Evolutionary conservation across 2,797 vertebrate genomes (phyloP), one percentile per base, ranked within the genome.

Genomic region (Lindbergichthys nudifrons): DNA sequence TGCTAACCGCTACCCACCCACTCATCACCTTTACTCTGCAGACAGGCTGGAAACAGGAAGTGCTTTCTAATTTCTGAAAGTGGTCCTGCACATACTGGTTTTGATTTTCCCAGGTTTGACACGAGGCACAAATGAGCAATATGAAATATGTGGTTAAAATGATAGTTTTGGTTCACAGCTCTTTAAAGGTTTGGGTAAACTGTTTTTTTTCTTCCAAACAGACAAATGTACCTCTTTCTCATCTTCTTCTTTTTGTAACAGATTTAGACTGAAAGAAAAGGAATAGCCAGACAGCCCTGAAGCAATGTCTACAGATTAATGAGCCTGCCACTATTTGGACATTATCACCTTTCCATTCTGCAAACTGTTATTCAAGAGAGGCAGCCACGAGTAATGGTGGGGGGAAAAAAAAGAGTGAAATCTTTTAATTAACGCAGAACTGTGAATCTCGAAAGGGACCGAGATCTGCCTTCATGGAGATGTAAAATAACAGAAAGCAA

Each of bases 221-320:
- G 56, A 62, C 26, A 70, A 14, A 14, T 76, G 45, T 2, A 19
- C 2, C 3, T 57, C 74, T 80, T 57, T 51, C 19, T 52, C 65
- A 26, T 59, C 64, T 69, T 48, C 65, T 66, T 45, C 43, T 62
- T 77, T 68, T 74, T 75, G 50, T 30, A 16, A 39, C 54, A 30
- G 16, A 41, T 65, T 63, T 45, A 15, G 71, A 70, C 32, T 69
- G 36, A 61, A 12, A 30, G 23, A 43, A 66, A 53, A 46, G 50
- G 77, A 78, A 64, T 7, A 59, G 47, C 58, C 79, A 82, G 68
- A 79, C 77, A 59, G 39, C 75, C 87, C 75, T 5, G 59, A 47
- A 84, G 85, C 75, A 30, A 73, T 70, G 77, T 83, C 65, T 87
- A 52, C 48, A 75, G 79, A 84, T 81, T 86, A 77, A 80, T 78